A percentile compares a stretch with the other conserved stretches of the same genome.
These are phyloP conservation scores for Pangasius djambal DNA, from an alignment of 2,797 vertebrate genomes.

Conservation along the genomic window DNA sequence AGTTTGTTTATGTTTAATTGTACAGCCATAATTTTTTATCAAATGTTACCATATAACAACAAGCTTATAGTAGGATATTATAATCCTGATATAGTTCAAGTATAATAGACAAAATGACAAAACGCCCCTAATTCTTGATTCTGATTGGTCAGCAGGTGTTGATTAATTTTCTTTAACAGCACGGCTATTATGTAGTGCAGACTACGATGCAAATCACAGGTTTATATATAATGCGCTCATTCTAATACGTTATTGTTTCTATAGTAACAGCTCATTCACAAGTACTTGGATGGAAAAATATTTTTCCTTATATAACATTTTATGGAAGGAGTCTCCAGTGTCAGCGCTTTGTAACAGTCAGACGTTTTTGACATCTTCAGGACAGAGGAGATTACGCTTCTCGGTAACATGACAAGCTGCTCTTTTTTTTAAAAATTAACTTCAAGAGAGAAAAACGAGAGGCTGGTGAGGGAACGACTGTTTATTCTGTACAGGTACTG, in stretches of 20 bases:
- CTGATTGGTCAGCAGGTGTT: neutral
- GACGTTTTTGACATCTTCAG: too few species aligned
- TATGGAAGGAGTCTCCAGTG: constrained; percentile 1
- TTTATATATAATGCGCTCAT: neutral
- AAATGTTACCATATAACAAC: too few species aligned
- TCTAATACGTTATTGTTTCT: neutral
- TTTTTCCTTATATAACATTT: neutral
- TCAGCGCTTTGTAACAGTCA: neutral
- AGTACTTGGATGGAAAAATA: neutral
- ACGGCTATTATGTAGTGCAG: neutral
- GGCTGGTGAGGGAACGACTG: too few species aligned
- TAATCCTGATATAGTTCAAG: neutral
- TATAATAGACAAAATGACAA: neutral
- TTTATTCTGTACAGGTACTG: neutral
- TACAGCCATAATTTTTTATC: neutral
- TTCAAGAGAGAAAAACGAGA: too few species aligned
- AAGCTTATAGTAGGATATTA: neutral
- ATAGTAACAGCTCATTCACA: neutral
- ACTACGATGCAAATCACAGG: neutral
- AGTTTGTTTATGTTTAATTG: neutral
- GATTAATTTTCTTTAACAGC: neutral
- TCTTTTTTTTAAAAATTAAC: too few species aligned
- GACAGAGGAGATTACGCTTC: too few species aligned
- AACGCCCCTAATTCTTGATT: neutral
- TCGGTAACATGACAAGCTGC: too few species aligned